A percentile compares a stretch with the other conserved stretches of the same genome.
Conservation (phyloP, 2,113 vertebrate species). For the Sardina pilchardus region DNA sequence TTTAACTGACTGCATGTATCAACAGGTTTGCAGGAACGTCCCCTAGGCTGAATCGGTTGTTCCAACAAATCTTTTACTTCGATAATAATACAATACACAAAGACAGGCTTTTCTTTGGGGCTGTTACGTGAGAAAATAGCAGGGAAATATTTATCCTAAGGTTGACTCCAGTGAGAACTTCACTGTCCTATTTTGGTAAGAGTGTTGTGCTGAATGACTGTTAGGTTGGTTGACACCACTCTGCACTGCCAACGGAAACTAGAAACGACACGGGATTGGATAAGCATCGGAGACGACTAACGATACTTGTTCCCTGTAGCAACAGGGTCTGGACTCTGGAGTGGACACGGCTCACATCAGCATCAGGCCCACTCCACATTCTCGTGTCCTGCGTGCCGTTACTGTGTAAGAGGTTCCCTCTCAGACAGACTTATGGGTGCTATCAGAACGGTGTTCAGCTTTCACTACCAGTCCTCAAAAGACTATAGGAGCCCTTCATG, state of each 20-base stretch:
- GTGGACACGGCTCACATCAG: background rate
- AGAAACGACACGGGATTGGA: background rate
- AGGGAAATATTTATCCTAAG: background rate
- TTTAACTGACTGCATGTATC: background rate
- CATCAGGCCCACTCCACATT: background rate
- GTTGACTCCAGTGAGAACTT: background rate
- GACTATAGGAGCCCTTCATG: background rate
- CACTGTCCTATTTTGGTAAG: background rate
- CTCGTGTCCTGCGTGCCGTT: background rate
- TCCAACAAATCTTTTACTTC: background rate
- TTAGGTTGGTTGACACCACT: background rate
- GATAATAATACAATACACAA: background rate
- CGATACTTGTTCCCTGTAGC: background rate
- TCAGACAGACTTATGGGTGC: background rate
- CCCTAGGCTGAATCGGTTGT: background rate
- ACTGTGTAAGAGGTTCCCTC: background rate
- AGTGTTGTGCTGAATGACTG: background rate
- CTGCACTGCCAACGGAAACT: background rate
- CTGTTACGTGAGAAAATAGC: background rate
- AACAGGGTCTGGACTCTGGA: background rate
- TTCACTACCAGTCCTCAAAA: background rate
- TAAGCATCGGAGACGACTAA: background rate
- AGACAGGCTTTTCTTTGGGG: background rate
- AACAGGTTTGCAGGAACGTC: background rate
- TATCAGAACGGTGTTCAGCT: background rate